These are phyloP conservation scores for Trinorchestia longiramus DNA, from an alignment of 1,140 invertebrate genomes.

Conservation along the genomic window DNA sequence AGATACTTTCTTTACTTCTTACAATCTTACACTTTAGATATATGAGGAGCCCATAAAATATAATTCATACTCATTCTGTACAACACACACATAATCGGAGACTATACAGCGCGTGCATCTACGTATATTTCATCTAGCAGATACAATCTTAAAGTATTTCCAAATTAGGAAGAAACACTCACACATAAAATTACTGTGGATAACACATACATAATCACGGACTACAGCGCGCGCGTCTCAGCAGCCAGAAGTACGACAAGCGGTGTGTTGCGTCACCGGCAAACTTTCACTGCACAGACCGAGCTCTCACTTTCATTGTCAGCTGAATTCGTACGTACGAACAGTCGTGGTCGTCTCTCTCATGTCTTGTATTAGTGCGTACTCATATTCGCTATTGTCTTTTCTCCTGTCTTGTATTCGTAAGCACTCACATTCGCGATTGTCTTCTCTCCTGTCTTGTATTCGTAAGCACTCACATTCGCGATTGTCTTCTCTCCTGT, in stretches of 20 bases:
- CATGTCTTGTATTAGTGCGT: too few species aligned
- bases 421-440: too few species aligned
- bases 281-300: constrained; percentile 7
- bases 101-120: too few species aligned
- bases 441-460: too few species aligned
- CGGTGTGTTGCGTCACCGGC: neutral
- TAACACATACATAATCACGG: neutral
- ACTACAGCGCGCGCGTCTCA: neutral
- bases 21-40: neutral
- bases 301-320: constrained; percentile 40
- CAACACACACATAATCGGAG: neutral
- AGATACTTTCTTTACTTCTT: neutral
- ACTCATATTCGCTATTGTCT: too few species aligned
- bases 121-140: too few species aligned
- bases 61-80: neutral
- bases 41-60: neutral
- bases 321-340: neutral
- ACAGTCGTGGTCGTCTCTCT: neutral
- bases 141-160: too few species aligned
- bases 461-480: too few species aligned
- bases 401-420: too few species aligned
- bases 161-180: too few species aligned
- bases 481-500: too few species aligned
- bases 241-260: neutral
- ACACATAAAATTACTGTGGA: neutral